Percentiles rank a stretch among this genome's conserved stretches.
These are phyloP conservation scores for Tenrec ecaudatus DNA, from an alignment of 2,113 vertebrate genomes.

Conservation along the genomic window DNA sequence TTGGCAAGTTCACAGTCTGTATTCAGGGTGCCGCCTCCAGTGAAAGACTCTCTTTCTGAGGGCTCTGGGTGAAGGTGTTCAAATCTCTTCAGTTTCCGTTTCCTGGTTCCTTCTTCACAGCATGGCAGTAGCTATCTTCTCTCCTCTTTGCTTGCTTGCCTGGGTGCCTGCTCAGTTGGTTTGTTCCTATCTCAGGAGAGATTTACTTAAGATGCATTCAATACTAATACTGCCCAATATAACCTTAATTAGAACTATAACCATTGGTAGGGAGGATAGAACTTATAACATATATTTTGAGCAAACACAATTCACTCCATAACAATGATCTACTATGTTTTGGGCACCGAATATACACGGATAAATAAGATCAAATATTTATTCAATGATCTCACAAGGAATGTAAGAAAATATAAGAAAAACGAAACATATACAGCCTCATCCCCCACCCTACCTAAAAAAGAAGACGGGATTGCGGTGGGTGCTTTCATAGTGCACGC, in stretches of 20 bases:
- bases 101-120: neutral
- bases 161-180: neutral
- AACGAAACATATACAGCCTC: neutral
- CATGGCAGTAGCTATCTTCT: neutral
- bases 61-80: neutral
- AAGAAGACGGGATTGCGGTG: too few species aligned
- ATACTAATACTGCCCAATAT: neutral
- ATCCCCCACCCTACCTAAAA: too few species aligned
- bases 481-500: too few species aligned
- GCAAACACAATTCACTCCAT: neutral
- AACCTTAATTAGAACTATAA: neutral
- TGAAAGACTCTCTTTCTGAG: neutral
- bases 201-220: neutral
- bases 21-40: neutral
- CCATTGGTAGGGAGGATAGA: neutral
- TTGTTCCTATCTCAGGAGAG: neutral
- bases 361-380: neutral
- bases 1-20: neutral
- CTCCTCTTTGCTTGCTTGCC: neutral
- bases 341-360: neutral
- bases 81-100: neutral
- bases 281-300: neutral
- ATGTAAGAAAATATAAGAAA: neutral
- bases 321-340: neutral
- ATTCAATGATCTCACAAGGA: neutral